Evolutionary conservation across 1,140 invertebrate genomes (phyloP), one percentile per base, ranked within the genome.

Genomic region (Ooceraea biroi): DNA sequence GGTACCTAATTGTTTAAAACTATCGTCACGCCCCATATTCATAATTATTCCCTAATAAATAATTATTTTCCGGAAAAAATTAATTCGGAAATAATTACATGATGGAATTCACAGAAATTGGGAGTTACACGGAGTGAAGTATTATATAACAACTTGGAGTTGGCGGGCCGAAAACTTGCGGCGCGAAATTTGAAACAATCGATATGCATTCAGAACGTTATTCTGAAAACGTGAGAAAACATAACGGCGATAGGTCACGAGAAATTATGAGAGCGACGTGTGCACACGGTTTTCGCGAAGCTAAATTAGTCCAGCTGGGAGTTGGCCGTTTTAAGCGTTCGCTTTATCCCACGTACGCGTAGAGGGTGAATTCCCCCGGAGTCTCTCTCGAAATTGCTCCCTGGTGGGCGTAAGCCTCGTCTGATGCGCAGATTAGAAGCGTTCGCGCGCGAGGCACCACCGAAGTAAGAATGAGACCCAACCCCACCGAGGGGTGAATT

Each of bases 361-460:
- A 30, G 57, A 19, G 22, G 36, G 44, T 10, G 69, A 27, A 82
- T 74, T 77, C 48, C 44, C 14, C 44, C 63, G 41, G 78, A 83
- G 41, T 76, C 73, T 78, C 73, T 68, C 73, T 58, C 17, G 61
- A 60, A 78, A 83, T 83, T 83, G 63, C 82, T 83, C 48, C 25
- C 73, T 50, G 25, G 25, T 25, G 50, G 27, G 60, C 22, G 27
- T 77, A 76, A 83, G 61, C 61, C 52, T 78, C 73, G 74, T 78
- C 57, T 66, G 82, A 78, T 65, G 36, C 30, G 50, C 72, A 60
- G 82, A 83, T 83, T 83, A 83, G 82, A 78, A 65, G 7, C 82
- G 46, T 83, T 78, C 55, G 58, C 48, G 41, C 48, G 41, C 44
- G 36, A 25, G 14, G 30, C 44, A 36, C 22, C 44, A 25, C 27